Base-by-base conservation (phyloP, 1,140 invertebrate genomes). In the Cepaea nemoralis region DNA sequence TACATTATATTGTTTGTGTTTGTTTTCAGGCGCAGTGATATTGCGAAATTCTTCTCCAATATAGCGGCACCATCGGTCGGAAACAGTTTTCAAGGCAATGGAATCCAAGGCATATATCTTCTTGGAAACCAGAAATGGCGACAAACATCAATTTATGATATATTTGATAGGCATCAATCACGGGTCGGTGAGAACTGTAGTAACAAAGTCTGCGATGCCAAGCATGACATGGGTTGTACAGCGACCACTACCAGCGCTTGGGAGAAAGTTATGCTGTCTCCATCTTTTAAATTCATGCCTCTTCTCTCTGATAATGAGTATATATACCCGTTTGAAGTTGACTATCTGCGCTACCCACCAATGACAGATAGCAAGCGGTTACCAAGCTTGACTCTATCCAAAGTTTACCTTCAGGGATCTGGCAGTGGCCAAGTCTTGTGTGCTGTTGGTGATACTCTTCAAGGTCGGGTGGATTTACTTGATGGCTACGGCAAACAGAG, bases 401-500 rank as follows among this genome's bases (percentile, higher is more conserved):
- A 40, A 27, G 14, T 74, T 31, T 12, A 6, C 16, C 12, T 74
- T 5, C 1, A 12, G 1, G 71, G 71, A 10, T 8, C 35, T 27
- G 42, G 1, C 8, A 40, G 40, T 2, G 42, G 71, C 16, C 3
- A 74, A 39, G 42, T 74, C 6, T 10, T 39, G 5, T 74, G 71
- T 48, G 6, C 8, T 2, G 71, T 74, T 24, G 37, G 16, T 16
- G n/a, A n/a, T 2, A 42, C 24, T 8, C 6, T 74, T 2, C 5
- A 33, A 27, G 71, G 71, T 16, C 37, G 71, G 8, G 39, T 74
- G 8, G 71, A 74, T 39, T 27, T 74, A 31, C 8, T 40, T 2
- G n/a, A 74, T 39, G 71, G 71, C 8, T 74, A 74, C 39, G 71
- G 71, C 27, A 33, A 74, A 42, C 71, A 39, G 39, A 74, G 71